Evolutionary conservation across 2,888 invertebrate genomes (phyloP), one percentile per base, ranked within the genome.

Genomic region (Dichetophora obliterata): DNA sequence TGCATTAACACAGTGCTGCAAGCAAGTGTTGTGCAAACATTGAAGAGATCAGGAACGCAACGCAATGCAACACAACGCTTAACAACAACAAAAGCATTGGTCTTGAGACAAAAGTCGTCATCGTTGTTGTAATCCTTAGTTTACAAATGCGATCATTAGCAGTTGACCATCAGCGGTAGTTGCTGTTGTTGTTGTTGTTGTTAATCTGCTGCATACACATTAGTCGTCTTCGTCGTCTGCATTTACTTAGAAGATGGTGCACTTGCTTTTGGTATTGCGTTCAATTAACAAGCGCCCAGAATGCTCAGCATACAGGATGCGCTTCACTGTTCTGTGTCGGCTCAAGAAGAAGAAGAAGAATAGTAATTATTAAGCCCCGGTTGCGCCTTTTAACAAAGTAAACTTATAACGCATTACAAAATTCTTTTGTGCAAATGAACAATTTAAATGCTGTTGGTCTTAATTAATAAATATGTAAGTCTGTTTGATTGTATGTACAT

Each of bases 131-230:
- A 9, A 54, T 66, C 24, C 52, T 65, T 54, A 34, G 19, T 22
- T 14, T 54, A 74, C 65, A 54, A 65, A 66, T 34, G 65, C 50
- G 74, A 66, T 86, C 85, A 85, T 86, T 86, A 86, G 85, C 85
- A 84, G 78, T 77, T 78, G 77, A 78, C 66, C 77, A 77, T 73
- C 77, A 78, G 78, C 76, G 14, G 65, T 43, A 27, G 27, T 48
- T 50, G 72, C 37, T 34, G 24, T 52, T 37, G 70, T 27, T 48
- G 48, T 66, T 48, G 43, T 22, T 50, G 27, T 11, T 68, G 50
- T 48, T 68, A 27, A 50, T 43, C 43, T 68, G 68, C 50, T 50
- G 50, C 14, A 9, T 34, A 50, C 11, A 37, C 65, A 22, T 66
- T 66, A 66, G 37, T 43, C 43, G 48, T 66, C 48, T 37, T 71